Conservation (phyloP, 2,797 vertebrate genomes). For the Poeciliopsis infans region DNA sequence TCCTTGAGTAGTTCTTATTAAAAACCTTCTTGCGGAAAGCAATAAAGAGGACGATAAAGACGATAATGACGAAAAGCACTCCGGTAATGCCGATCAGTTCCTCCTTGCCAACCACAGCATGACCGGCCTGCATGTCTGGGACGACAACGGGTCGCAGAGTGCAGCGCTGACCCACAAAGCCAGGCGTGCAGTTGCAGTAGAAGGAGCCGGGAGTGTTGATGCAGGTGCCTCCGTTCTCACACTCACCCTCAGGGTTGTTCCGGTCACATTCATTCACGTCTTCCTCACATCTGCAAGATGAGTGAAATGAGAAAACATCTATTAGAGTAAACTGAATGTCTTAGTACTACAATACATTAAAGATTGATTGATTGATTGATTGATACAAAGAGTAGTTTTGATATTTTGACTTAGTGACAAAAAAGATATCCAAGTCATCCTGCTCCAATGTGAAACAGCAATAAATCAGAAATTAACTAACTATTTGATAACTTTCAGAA, state of each 20-base stretch:
- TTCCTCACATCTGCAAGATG: conserved; percentile 87
- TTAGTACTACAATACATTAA: too few species aligned
- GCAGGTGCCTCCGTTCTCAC: conserved; percentile 92
- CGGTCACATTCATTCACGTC: conserved; percentile 94
- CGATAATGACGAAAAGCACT: conserved; percentile 91
- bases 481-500: neutral
- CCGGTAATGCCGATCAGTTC: conserved; percentile 94
- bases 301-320: neutral
- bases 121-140: conserved; percentile 95
- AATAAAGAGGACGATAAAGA: conserved; percentile 89
- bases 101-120: conserved; percentile 92
- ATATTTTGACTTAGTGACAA: neutral
- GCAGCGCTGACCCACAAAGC: conserved; percentile 91
- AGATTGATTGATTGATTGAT: too few species aligned
- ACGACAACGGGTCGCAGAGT: conserved; percentile 91
- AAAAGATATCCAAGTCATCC: neutral
- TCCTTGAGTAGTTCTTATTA: conserved; percentile 93
- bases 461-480: neutral
- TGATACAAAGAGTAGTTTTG: neutral
- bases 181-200: conserved; percentile 93
- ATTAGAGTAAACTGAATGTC: too few species aligned
- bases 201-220: conserved; percentile 95
- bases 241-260: conserved; percentile 82
- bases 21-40: conserved; percentile 96
- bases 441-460: neutral